A percentile compares a stretch with the other conserved stretches of the same genome.
These are phyloP conservation scores for Hemicentrotus pulcherrimus DNA, from an alignment of 35 echinoderm and acorn worm genomes.

Conservation along the genomic window DNA sequence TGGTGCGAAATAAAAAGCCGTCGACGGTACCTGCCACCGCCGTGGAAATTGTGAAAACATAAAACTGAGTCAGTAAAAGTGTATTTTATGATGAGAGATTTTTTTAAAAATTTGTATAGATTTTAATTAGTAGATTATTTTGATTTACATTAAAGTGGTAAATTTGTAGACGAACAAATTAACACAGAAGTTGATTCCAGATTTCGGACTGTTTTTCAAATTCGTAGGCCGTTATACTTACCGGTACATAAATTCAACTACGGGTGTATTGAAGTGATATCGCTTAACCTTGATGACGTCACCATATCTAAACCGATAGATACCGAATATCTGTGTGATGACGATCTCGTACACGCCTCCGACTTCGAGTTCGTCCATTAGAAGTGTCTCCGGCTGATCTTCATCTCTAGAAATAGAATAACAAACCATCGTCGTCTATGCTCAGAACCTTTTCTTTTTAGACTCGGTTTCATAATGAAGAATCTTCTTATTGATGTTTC, in stretches of 20 bases:
- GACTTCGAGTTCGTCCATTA: constrained; percentile 64
- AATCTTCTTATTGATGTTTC: too few relatives aligned
- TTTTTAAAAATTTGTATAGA: too few relatives aligned
- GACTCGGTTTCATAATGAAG: too few relatives aligned
- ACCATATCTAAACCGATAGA: constrained; percentile 62
- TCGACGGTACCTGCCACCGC: too few relatives aligned
- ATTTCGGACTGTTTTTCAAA: neutral
- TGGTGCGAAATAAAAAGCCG: too few relatives aligned
- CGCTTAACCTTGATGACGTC: constrained; percentile 60
- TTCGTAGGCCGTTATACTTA: constrained; percentile 17
- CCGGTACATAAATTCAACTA: constrained; percentile 71
- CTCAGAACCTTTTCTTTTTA: too few relatives aligned
- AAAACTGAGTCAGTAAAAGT: too few relatives aligned
- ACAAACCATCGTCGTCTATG: neutral
- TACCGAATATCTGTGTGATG: constrained; percentile 35
- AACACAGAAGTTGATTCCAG: neutral
- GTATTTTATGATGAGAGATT: too few relatives aligned
- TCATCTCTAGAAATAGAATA: constrained; percentile 23
- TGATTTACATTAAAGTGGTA: neutral
- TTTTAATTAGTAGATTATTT: too few relatives aligned
- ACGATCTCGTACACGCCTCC: constrained; percentile 67
- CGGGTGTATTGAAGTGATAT: constrained; percentile 56
- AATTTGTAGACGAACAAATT: neutral
- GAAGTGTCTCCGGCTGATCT: constrained; percentile 47
- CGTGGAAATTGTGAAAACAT: too few relatives aligned